phyloP scores from a whole-genome alignment of 2,888 invertebrate species.

The Bombyx huttoni region DNA sequence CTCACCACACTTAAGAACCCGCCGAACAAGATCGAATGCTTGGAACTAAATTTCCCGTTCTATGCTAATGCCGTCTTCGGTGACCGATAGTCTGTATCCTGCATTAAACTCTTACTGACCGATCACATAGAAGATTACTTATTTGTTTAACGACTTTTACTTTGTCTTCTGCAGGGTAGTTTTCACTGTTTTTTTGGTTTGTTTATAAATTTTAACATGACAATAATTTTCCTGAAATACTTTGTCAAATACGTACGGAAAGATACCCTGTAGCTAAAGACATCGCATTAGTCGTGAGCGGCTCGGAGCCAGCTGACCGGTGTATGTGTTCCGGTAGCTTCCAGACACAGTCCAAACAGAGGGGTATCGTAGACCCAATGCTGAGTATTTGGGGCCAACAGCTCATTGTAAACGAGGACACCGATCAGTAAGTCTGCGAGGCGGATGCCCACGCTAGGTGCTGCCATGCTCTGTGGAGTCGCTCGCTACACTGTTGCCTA shows the following conservation, averaged over 20 bases:
- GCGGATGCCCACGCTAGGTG: conserved; percentile 45
- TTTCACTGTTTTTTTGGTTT: neutral
- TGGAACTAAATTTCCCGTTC: neutral
- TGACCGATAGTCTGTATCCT: conserved; percentile 17
- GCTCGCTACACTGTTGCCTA: conserved; percentile 49
- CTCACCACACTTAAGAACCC: neutral
- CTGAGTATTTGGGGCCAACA: conserved; percentile 98
- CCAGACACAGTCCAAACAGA: conserved; percentile 92
- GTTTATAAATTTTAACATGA: conserved; percentile 1
- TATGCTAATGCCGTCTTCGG: conserved; percentile 3
- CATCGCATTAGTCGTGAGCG: conserved; percentile 15
- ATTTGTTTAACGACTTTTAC: conserved; percentile 1
- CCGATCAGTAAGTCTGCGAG: conserved; percentile 89
- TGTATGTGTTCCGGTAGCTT: conserved; percentile 76
- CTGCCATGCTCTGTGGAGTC: conserved; percentile 43
- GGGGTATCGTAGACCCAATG: conserved; percentile 98
- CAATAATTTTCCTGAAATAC: neutral
- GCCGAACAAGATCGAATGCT: neutral
- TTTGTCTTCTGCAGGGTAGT: neutral
- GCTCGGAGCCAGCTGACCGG: conserved; percentile 33
- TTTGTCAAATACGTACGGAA: neutral
- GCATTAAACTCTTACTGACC: conserved; percentile 19
- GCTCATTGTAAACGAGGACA: conserved; percentile 97
- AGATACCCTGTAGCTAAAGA: conserved; percentile 3
- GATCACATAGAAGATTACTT: conserved; percentile 14